phyloP scores from a whole-genome alignment of 1,140 invertebrate genomes.

The Araneus ventricosus region DNA sequence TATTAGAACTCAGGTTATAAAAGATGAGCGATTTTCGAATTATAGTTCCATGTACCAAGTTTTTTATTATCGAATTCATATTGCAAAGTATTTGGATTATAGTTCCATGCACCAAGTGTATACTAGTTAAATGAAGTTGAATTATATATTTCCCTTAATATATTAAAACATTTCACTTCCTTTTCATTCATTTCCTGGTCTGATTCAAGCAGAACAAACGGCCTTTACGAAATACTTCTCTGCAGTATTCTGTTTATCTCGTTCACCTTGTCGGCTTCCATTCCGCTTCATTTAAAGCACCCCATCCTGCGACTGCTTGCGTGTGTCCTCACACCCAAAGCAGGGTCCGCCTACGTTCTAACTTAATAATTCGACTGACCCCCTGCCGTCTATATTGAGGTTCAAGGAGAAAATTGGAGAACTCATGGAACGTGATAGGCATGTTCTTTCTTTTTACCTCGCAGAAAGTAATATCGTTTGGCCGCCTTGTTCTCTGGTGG shows the following conservation, averaged over 20 bases:
- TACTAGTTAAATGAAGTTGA: too few relatives aligned
- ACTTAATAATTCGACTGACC: constrained; percentile 44
- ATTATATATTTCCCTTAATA: too few relatives aligned
- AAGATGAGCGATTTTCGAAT: too few relatives aligned
- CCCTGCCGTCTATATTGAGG: constrained; percentile 18
- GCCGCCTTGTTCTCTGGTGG: neutral
- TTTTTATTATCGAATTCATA: too few relatives aligned
- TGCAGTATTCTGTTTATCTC: neutral
- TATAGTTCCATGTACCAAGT: too few relatives aligned
- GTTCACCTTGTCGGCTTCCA: neutral
- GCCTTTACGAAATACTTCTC: neutral
- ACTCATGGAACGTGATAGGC: neutral
- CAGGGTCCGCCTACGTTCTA: neutral
- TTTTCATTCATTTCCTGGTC: neutral
- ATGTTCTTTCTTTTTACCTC: neutral
- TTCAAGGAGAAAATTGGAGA: constrained; percentile 28
- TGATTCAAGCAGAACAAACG: neutral
- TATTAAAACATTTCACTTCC: neutral
- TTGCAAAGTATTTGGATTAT: too few relatives aligned
- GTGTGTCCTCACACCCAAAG: neutral
- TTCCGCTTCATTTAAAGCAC: constrained; percentile 15
- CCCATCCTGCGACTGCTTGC: neutral
- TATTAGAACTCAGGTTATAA: too few relatives aligned
- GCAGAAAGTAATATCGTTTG: neutral
- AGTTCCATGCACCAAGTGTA: too few relatives aligned